Evolutionary conservation across 2,888 invertebrate genomes (phyloP), one percentile per base, ranked within the genome.

Genomic region (Eristalis arbustorum): DNA sequence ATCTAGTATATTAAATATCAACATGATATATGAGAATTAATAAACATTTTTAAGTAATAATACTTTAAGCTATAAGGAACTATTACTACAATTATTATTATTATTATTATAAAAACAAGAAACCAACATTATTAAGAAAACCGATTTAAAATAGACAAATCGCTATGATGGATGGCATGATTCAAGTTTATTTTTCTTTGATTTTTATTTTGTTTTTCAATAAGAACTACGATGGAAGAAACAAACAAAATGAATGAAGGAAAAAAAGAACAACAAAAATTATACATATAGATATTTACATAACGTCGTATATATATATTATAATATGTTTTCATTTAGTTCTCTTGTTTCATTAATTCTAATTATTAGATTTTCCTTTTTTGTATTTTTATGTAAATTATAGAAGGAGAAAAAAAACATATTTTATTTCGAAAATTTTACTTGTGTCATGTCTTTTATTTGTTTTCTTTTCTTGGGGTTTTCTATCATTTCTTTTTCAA

Each of bases 21-120:
- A 62, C 59, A 77, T 68, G 63, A 82, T 77, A 74, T 40, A 81
- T 82, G 77, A 82, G 71, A 82, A 80, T 74, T 67, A 66, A 80
- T 74, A 74, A 72, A 80, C 80, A 73, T 85, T 85, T 85, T 85
- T 85, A 85, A 85, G 85, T 82, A 85, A 85, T 78, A 85, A 82
- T 69, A 82, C 74, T 81, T 82, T 71, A 69, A 82, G 68, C 69
- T 78, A 56, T 85, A 85, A 85, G 85, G 64, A 77, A 77, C 77
- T 77, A 85, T 85, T 81, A 85, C 81, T 77, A 85, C 84, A 76
- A 73, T 85, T 85, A 85, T 81, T 80, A 84, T 78, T 84, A 84
- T 75, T 56, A 79, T 69, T 71, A 75, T 71, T 42, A 59, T 67
- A 28, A 74, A 80, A 68, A 22, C 25, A 62, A 59, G 28, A 37